Conservation (phyloP, 2,888 invertebrate species). For the Thumatha senex region DNA sequence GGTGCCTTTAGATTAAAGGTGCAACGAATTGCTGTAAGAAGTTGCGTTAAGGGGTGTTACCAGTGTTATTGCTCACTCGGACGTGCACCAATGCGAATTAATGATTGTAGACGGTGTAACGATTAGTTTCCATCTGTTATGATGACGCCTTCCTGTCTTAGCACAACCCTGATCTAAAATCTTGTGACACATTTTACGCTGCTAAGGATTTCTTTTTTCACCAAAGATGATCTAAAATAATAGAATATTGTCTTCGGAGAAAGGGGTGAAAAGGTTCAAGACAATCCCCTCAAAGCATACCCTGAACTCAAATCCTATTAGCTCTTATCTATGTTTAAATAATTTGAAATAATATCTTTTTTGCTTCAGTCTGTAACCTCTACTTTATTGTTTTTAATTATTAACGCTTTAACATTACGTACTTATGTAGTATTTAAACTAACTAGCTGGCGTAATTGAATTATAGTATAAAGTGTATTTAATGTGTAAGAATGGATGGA, state of each 20-base stretch:
- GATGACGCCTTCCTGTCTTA: slow-evolving; percentile 50
- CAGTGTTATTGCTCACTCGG: slow-evolving; percentile 61
- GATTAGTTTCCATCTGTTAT: slow-evolving; percentile 75
- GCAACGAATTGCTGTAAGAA: not conserved
- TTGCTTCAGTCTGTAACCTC: too few species aligned
- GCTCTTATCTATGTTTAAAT: too few species aligned
- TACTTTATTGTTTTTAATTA: too few species aligned
- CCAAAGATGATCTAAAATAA: not conserved
- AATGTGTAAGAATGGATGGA: too few species aligned
- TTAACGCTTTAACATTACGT: too few species aligned
- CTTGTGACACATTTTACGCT: slow-evolving; percentile 12
- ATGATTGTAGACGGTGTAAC: slow-evolving; percentile 62
- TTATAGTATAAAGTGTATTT: too few species aligned
- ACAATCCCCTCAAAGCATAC: not conserved
- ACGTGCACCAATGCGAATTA: slow-evolving; percentile 73
- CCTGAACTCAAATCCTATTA: too few species aligned
- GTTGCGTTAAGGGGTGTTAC: slow-evolving; percentile 35
- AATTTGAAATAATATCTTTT: too few species aligned
- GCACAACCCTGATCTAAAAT: slow-evolving; percentile 32
- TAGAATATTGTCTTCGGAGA: too few species aligned
- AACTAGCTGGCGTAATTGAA: too few species aligned
- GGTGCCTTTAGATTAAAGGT: slow-evolving; percentile 2
- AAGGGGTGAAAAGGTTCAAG: too few species aligned
- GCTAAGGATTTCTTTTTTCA: not conserved
- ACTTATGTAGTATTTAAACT: too few species aligned